Evolutionary conservation across 2,797 vertebrate species (phyloP).

Genomic region (Sphenodon punctatus): DNA sequence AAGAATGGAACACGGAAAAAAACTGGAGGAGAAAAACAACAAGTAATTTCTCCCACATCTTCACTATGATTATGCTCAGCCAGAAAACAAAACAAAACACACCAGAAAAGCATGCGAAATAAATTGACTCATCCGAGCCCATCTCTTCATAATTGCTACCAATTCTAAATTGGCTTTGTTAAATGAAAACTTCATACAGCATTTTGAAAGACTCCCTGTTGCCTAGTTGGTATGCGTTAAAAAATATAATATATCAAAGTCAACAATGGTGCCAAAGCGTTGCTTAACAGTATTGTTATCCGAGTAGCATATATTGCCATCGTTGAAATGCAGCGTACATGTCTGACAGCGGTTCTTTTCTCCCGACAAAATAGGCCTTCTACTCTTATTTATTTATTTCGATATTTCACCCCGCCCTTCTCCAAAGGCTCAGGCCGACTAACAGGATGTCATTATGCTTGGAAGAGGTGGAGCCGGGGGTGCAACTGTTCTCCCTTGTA

Average conservation of each 20-base stretch:
- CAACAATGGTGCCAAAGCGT: background rate
- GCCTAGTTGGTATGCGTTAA: slow-evolving; percentile 44
- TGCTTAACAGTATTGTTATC: slow-evolving; percentile 19
- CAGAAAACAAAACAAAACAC: slow-evolving; percentile 22
- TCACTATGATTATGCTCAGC: slow-evolving; percentile 53
- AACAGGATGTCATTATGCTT: too few species aligned
- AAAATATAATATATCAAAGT: slow-evolving; percentile 33
- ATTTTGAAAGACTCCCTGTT: slow-evolving; percentile 38
- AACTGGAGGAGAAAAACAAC: background rate
- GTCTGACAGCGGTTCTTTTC: too few species aligned
- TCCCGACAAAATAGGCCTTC: too few species aligned
- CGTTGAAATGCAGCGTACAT: background rate
- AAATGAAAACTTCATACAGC: background rate
- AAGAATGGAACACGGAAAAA: slow-evolving; percentile 53
- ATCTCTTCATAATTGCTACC: slow-evolving; percentile 61
- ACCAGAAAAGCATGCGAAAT: slow-evolving; percentile 25
- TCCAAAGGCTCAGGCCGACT: too few species aligned
- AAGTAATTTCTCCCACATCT: slow-evolving; percentile 40
- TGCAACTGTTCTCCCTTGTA: too few species aligned
- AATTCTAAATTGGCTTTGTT: slow-evolving; percentile 55
- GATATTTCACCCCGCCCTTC: too few species aligned
- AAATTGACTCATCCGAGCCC: slow-evolving; percentile 54
- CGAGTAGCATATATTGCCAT: background rate
- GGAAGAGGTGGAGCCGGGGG: too few species aligned
- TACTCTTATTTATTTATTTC: too few species aligned